Conservation (phyloP, 2,888 invertebrate genomes). For the Drosophila subquinaria region DNA sequence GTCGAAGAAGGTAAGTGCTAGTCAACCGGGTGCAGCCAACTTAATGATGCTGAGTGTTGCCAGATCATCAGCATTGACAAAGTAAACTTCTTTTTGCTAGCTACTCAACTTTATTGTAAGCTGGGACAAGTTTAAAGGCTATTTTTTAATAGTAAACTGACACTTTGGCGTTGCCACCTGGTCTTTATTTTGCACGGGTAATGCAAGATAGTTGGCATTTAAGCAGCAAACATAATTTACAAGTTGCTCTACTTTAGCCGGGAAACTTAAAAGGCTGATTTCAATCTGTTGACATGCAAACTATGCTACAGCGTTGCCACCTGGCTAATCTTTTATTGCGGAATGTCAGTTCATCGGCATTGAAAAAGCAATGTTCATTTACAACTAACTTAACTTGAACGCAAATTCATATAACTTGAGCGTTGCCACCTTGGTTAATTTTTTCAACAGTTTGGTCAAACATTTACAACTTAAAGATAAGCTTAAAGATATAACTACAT, state of each 20-base stretch:
- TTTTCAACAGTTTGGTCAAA: too few species aligned
- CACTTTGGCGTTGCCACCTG: conserved; percentile 5
- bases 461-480: too few species aligned
- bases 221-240: not conserved
- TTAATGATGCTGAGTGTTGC: conserved; percentile 1
- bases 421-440: too few species aligned
- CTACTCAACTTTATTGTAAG: not conserved
- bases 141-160: not conserved
- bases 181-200: not conserved
- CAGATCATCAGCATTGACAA: not conserved
- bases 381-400: not conserved
- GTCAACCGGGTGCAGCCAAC: conserved; percentile 8
- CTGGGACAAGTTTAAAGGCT: not conserved
- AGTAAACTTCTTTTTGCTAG: not conserved
- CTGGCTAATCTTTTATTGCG: too few species aligned
- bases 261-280: not conserved
- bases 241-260: not conserved
- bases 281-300: not conserved
- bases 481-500: not conserved
- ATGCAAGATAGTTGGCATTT: not conserved
- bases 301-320: not conserved
- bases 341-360: too few species aligned
- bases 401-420: too few species aligned
- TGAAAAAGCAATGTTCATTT: not conserved
- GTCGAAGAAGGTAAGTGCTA: conserved; percentile 91